Evolutionary conservation across 2,797 vertebrate genomes (phyloP).

Genomic region (Anisognathus igniventris): DNA sequence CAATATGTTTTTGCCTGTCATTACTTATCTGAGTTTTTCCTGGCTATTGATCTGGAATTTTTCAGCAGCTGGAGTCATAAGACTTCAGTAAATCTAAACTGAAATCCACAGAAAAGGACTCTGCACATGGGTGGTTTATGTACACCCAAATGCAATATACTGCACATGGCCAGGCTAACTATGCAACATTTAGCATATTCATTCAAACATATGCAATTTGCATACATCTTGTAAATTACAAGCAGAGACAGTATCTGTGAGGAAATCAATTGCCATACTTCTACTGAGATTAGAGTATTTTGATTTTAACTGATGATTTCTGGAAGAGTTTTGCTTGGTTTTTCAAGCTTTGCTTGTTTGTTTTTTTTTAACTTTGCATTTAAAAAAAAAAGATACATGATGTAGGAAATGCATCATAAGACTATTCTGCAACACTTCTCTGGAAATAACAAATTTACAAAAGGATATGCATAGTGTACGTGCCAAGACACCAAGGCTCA

Average conservation of each 20-base stretch:
- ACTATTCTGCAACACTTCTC: neutral
- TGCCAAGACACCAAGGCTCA: neutral
- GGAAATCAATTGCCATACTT: neutral
- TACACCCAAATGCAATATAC: neutral
- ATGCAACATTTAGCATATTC: neutral
- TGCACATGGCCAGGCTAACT: neutral
- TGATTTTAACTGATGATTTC: neutral
- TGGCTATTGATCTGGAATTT: neutral
- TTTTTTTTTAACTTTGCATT: neutral
- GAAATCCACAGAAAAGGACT: neutral
- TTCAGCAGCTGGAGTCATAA: neutral
- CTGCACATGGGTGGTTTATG: neutral
- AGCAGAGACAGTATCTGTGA: neutral
- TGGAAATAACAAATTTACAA: neutral
- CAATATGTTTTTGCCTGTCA: neutral
- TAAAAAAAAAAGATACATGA: neutral
- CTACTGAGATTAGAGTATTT: neutral
- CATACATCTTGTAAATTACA: neutral
- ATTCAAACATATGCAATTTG: neutral
- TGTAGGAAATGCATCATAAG: neutral
- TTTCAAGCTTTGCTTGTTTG: neutral
- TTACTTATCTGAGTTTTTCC: neutral
- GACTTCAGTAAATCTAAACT: neutral
- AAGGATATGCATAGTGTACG: neutral
- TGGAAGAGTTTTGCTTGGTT: neutral